Evolutionary conservation across 2,888 invertebrate species (phyloP).

Genomic region (Cosmorhoe ocellata): DNA sequence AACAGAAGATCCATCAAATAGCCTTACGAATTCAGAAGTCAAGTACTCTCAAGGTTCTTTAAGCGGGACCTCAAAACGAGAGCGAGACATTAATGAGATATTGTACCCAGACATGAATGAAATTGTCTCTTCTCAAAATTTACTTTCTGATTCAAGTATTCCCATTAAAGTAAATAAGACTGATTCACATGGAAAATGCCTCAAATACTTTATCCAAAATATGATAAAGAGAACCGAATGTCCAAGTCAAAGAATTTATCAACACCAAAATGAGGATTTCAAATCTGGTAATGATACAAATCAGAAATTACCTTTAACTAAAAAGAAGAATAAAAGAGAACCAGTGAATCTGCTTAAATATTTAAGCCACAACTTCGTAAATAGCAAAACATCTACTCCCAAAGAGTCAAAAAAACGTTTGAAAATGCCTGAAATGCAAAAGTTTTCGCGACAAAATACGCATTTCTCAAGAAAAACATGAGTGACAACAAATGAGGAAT

Average conservation of each 20-base stretch:
- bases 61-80: slow-evolving; percentile 4
- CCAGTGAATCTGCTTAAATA: slow-evolving; percentile 5
- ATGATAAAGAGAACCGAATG: not conserved
- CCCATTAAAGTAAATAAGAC: not conserved
- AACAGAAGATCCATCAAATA: not conserved
- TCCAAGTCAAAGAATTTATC: not conserved
- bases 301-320: not conserved
- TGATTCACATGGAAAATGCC: slow-evolving; percentile 3
- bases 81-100: slow-evolving; percentile 9
- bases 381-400: not conserved
- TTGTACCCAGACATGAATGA: not conserved
- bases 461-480: too few species aligned
- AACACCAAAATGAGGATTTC: not conserved
- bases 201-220: slow-evolving; percentile 12
- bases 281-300: not conserved
- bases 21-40: not conserved
- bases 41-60: not conserved
- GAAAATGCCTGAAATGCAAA: not conserved
- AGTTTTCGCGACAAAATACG: not conserved
- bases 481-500: too few species aligned
- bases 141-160: slow-evolving; percentile 11
- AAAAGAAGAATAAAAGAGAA: not conserved
- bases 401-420: not conserved
- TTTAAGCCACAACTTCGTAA: slow-evolving; percentile 1
- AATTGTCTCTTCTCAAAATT: slow-evolving; percentile 3